Evolutionary conservation across 2,888 invertebrate species (phyloP).

Genomic region (Tanypteryx hageni): DNA sequence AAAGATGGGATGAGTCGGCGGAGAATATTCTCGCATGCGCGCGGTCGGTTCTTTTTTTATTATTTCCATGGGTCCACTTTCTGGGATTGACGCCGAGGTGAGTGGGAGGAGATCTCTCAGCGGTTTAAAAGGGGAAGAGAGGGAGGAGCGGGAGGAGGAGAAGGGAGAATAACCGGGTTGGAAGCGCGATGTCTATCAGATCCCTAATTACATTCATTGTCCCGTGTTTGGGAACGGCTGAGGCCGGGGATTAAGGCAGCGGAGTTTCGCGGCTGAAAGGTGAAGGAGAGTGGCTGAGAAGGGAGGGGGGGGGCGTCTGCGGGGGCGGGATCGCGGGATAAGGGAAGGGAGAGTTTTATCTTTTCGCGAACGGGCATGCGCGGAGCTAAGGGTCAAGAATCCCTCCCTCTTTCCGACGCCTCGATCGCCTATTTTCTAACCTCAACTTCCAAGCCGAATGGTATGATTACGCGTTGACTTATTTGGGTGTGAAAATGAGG

Average conservation of each 20-base stretch:
- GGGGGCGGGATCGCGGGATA: not conserved
- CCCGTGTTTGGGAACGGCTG: constrained; percentile 29
- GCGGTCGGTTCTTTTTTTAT: not conserved
- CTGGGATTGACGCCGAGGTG: not conserved
- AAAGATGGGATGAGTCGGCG: not conserved
- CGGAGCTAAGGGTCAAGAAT: not conserved
- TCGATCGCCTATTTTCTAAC: too few relatives aligned
- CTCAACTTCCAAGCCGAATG: too few relatives aligned
- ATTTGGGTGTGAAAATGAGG: too few relatives aligned
- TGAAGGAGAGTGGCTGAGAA: not conserved
- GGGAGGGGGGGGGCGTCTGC: not conserved
- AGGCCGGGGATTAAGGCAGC: not conserved
- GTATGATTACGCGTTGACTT: too few relatives aligned
- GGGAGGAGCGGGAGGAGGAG: not conserved
- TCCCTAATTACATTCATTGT: constrained; percentile 61
- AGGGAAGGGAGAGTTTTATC: not conserved
- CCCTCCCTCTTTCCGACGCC: not conserved
- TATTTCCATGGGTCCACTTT: not conserved
- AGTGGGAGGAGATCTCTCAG: not conserved
- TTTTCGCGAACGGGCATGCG: constrained; percentile 10
- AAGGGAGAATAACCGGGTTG: constrained; percentile 11
- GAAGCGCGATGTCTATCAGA: constrained; percentile 6
- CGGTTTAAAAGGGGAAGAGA: not conserved
- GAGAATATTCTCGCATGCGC: not conserved
- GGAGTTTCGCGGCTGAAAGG: not conserved